Conservation (phyloP, 2,888 invertebrate genomes). For the Drosophila rubida region DNA sequence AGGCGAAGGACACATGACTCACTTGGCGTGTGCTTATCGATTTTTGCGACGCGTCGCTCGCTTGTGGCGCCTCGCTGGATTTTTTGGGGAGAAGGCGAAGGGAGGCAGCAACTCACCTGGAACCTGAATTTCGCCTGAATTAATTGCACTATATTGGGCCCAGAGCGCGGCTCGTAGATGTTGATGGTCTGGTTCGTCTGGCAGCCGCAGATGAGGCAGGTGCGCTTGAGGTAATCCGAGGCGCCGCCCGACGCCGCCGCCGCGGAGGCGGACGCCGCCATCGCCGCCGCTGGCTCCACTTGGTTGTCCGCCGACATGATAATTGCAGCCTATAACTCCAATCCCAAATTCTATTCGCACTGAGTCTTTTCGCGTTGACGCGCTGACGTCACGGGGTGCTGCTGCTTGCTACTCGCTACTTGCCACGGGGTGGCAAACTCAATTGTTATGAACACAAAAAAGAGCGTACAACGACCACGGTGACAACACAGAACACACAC, state of each 20-base stretch:
- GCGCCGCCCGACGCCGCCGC: slow-evolving; percentile 32
- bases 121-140: slow-evolving; percentile 85
- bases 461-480: slow-evolving; percentile 9
- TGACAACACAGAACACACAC: slow-evolving; percentile 21
- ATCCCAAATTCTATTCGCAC: no score
- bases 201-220: slow-evolving; percentile 85
- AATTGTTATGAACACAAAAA: slow-evolving; percentile 4
- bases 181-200: slow-evolving; percentile 84
- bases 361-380: slow-evolving; percentile 7
- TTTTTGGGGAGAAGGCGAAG: no score
- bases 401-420: not conserved
- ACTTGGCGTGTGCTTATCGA: slow-evolving; percentile 68
- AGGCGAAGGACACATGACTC: slow-evolving; percentile 74
- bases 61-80: slow-evolving; percentile 3
- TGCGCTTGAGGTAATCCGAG: slow-evolving; percentile 83
- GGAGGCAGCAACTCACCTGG: slow-evolving; percentile 76
- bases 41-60: slow-evolving; percentile 47
- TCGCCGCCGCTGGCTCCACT: slow-evolving; percentile 65
- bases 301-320: slow-evolving; percentile 70
- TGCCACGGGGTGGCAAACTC: slow-evolving; percentile 38
- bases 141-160: slow-evolving; percentile 84
- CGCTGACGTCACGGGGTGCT: slow-evolving; percentile 46
- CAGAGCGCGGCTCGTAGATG: slow-evolving; percentile 84
- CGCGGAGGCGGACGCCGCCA: slow-evolving; percentile 45
- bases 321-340: no score